Evolutionary conservation across 2,888 invertebrate species (phyloP).

Genomic region (Hipparchia sbordonii): DNA sequence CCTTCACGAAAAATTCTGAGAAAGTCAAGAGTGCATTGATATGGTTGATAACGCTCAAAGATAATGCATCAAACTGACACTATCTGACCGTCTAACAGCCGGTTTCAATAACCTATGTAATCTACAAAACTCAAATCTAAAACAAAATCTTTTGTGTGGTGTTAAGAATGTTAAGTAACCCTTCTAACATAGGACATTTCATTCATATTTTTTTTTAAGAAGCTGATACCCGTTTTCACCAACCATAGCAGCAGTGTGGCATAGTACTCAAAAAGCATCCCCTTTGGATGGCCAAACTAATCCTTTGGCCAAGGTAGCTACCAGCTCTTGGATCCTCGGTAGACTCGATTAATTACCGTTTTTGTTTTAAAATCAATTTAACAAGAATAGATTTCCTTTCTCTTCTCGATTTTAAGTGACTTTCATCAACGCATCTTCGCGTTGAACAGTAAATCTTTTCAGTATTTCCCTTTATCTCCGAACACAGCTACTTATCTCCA

Average conservation of each 20-base stretch:
- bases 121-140: too few species aligned
- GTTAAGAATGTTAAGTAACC: conserved; percentile 12
- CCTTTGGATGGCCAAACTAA: too few species aligned
- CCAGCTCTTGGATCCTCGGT: too few species aligned
- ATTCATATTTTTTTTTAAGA: too few species aligned
- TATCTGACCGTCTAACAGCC: conserved; percentile 20
- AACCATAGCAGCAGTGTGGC: too few species aligned
- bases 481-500: conserved; percentile 37
- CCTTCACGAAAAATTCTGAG: conserved; percentile 28
- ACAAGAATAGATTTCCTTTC: neutral
- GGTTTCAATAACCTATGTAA: too few species aligned
- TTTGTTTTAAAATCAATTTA: neutral
- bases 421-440: neutral
- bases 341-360: too few species aligned
- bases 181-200: too few species aligned
- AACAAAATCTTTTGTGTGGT: neutral
- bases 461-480: conserved; percentile 29
- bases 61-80: conserved; percentile 32
- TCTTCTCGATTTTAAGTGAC: neutral
- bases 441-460: conserved; percentile 33
- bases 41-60: conserved; percentile 32
- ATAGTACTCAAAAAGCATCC: too few species aligned
- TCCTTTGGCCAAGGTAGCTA: too few species aligned
- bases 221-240: too few species aligned
- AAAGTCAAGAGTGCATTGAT: conserved; percentile 34